A percentile compares a stretch with the other conserved stretches of the same genome.
These are phyloP conservation scores for Drosophila pseudoobscura DNA, from an alignment of 1,140 invertebrate species.

Conservation along the genomic window DNA sequence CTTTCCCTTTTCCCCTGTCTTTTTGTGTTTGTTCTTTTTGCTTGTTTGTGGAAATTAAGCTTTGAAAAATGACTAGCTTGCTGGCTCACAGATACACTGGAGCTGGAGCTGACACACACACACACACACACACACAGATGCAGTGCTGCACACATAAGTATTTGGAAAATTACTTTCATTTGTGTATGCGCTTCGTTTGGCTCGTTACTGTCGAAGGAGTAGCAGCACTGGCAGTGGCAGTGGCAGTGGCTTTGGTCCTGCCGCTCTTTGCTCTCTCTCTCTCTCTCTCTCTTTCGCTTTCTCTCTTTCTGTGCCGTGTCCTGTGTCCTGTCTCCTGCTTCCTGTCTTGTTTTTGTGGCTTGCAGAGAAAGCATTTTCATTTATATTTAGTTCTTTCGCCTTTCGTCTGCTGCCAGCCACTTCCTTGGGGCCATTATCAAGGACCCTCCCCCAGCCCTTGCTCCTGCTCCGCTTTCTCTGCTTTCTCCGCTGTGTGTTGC, in stretches of 20 bases:
- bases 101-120: not conserved
- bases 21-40: conserved; percentile 17
- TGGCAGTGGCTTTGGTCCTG: not conserved
- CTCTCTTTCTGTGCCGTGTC: not conserved
- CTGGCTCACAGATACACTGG: conserved; percentile 17
- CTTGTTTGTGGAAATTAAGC: conserved; percentile 75
- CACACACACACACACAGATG: conserved; percentile 25
- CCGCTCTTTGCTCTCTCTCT: not conserved
- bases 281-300: too few species aligned
- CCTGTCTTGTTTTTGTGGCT: conserved; percentile 67
- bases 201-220: conserved; percentile 67
- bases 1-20: not conserved
- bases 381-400: conserved; percentile 67
- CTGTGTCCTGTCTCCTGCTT: conserved; percentile 9
- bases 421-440: conserved; percentile 47
- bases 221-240: not conserved
- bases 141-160: conserved; percentile 55
- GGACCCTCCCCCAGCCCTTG: not conserved
- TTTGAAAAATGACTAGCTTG: conserved; percentile 70
- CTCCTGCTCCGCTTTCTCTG: not conserved
- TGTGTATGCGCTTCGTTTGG: conserved; percentile 69
- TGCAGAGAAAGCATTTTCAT: conserved; percentile 74
- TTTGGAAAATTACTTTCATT: conserved; percentile 80
- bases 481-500: conserved; percentile 39
- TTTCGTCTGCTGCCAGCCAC: not conserved